phyloP scores from a whole-genome alignment of 2,888 invertebrate genomes.

The Andrena bicolor region DNA sequence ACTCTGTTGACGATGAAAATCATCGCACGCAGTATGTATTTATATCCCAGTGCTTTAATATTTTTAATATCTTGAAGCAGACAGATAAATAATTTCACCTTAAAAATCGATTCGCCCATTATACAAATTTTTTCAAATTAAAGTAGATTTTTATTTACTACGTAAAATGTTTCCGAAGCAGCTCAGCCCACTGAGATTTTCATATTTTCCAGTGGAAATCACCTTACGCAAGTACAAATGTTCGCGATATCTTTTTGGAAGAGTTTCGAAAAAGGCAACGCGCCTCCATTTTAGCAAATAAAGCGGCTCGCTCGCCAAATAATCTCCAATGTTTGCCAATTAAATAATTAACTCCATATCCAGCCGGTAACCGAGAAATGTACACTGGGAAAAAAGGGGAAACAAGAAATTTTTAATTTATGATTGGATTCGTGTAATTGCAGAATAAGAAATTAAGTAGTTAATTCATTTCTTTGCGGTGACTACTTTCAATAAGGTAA shows the following conservation, averaged over 20 bases:
- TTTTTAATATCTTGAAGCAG: neutral
- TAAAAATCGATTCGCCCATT: neutral
- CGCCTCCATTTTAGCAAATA: neutral
- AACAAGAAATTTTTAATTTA: neutral
- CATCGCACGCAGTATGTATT: neutral
- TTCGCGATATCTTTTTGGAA: neutral
- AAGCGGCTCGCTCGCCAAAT: neutral
- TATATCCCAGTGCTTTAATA: no score
- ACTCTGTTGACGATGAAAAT: neutral
- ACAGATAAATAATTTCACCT: neutral
- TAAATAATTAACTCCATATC: neutral
- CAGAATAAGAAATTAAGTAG: neutral
- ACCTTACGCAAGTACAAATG: neutral
- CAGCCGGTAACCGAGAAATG: neutral
- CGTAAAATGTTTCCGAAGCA: neutral
- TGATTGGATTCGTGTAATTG: neutral
- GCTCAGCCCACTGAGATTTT: neutral
- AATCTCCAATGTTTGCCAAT: neutral
- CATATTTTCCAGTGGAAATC: neutral
- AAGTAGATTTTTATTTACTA: neutral
- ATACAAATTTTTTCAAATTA: neutral
- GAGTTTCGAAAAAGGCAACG: neutral
- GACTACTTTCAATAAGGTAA: no score
- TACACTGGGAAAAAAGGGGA: neutral
- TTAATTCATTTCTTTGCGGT: no score